Base-by-base conservation (phyloP, 2,113 vertebrate genomes). In the Tragelaphus imberbis region DNA sequence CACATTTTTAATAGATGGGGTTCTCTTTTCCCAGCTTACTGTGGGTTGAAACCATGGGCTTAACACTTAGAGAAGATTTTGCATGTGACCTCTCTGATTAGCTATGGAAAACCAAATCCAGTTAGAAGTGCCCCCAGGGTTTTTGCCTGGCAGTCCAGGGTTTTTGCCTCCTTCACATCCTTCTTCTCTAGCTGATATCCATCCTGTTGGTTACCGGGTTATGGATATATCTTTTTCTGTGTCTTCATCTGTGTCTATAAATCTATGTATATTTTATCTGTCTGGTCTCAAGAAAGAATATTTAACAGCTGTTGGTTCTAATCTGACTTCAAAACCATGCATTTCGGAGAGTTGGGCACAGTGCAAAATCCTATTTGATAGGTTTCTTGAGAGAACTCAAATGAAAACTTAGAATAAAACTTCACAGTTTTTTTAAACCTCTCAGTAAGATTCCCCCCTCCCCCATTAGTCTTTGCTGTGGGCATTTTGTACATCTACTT, bases 71-170 rank as follows among this genome's bases (percentile, higher is more conserved):
- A 44, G 63, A 82, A 75, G 84, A 68, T 91, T 95, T 93, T 88
- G 82, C 53, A 63, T 30, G 25, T 88, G 93, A 90, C 89, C 40
- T 95, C 47, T 96, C 86, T 63, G 86, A 96, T 77, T 28, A 96
- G 63, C 91, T 90, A 13, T 71, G 68, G 63, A 84, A 94, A 81
- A 81, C 27, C 58, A 55, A 94, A 65, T 56, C 71, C 33, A 49
- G 44, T 36, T 56, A 36, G 56, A 56, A 40, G 9, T 5, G 7
- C n/a, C 53, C 5, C 7, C 33, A 51, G 44, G 7, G 4, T 59
- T 71, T 25, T 27, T 47, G 23, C 4, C 7, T 25, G 17, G 9
- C 13, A 49, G 36, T 12, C 33, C 33, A 51, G 44, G 7, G 4
- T 59, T 71, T 25, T 27, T 47, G 23, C 4, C 7, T 68, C 30